Evolutionary conservation across 2,888 invertebrate genomes (phyloP), one percentile per base, ranked within the genome.

Genomic region (Tachina lurida): DNA sequence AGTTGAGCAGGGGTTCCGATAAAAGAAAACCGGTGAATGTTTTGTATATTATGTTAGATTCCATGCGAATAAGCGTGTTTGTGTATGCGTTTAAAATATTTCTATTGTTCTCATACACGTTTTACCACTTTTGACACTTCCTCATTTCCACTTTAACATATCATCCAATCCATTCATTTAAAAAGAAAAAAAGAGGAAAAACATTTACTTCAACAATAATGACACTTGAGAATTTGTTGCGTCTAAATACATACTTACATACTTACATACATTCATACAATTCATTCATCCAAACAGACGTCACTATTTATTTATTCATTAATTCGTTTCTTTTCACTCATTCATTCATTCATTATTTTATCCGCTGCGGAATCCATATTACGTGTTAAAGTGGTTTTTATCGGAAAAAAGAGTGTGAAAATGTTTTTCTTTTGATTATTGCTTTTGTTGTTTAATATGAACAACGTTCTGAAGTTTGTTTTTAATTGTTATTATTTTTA

Each of bases 361-460:
- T 65, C 19, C 49, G 17, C n/a, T 43, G n/a, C 7, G 41, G 71
- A 74, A 75, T 83, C 83, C 83, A 62, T 62, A 58, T 83, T 83
- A 83, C 83, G 86, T 86, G 86, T 79, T 83, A 68, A 83, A 86
- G 86, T 86, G 86, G 62, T 76, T 86, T 79, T 78, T 63, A 56
- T 78, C 10, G 47, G 12, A 9, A 43, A 73, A 75, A 74, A 41
- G 47, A 58, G 67, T 68, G 45, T 60, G 39, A 54, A 49, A 65
- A 62, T 58, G 39, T 65, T 58, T 19, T 68, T n/a, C 19, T 77
- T 77, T 60, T 49, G 39, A 73, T 56, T 63, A 49, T 79, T 65
- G 54, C 65, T 79, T 43, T 54, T 79, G 52, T 80, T 73, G 49
- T 56, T 73, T 17, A 43, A 52, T 80, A 19, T 45, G 74, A 62